Percentiles rank a stretch among this genome's conserved stretches.
phyloP scores from a whole-genome alignment of 2,797 vertebrate species.

The Phoxinus dragarum region DNA sequence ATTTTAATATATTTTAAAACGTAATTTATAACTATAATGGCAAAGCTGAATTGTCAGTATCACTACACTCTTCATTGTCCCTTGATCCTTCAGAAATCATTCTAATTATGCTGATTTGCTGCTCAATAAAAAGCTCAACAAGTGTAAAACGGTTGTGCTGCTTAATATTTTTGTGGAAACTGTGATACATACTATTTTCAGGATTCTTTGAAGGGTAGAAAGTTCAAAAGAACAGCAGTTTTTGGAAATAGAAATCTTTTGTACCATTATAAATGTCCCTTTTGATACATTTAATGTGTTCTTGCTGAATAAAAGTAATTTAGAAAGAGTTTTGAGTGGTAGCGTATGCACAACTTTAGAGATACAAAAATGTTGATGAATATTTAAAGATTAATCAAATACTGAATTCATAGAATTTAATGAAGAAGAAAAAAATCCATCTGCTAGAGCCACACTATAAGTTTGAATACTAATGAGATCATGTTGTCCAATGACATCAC shows the following conservation, averaged over 20 bases:
- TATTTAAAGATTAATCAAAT: background rate
- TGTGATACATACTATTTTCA: background rate
- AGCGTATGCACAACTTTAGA: background rate
- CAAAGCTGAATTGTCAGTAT: background rate
- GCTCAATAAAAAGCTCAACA: background rate
- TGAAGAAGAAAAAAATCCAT: background rate
- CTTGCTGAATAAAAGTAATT: background rate
- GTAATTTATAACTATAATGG: background rate
- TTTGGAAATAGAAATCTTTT: background rate
- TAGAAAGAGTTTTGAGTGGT: background rate
- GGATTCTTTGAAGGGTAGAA: background rate
- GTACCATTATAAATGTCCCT: background rate
- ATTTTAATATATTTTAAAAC: too few species aligned
- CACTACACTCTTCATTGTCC: background rate
- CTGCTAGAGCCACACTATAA: background rate
- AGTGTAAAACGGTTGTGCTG: background rate
- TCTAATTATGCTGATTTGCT: background rate
- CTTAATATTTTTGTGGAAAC: background rate
- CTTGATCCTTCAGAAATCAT: background rate
- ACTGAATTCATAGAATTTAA: background rate
- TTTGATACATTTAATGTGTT: background rate
- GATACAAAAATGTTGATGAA: background rate
- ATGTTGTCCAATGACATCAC: background rate
- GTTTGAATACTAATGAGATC: background rate
- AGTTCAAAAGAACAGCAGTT: background rate